Base-by-base conservation (phyloP, 1,140 invertebrate genomes). In the Zaprionus capensis region DNA sequence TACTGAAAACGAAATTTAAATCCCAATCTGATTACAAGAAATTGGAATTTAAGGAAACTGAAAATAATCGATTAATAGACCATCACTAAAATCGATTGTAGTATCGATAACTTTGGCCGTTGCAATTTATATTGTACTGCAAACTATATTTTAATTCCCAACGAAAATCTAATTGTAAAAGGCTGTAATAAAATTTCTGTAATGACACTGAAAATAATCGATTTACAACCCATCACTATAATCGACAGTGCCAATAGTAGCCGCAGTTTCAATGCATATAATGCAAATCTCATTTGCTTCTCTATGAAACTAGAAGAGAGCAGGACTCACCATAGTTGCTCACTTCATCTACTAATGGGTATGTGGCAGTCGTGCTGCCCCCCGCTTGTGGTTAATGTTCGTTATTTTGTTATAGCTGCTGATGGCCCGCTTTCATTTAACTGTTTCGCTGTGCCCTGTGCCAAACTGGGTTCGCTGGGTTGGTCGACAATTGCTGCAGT, bases 401-500 rank as follows among this genome's bases (percentile, higher is more conserved):
- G 67, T 75, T 75, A 71, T 71, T 64, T 75, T 67, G 74, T 61
- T 58, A 67, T 72, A 46, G 59, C 55, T 71, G 56, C 58, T 75
- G 41, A 70, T 75, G 67, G 41, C 20, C 46, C 71, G 71, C 64
- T 73, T 74, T 57, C 57, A 70, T 74, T 70, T 69, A 69, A 62
- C 57, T 55, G 53, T 46, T 46, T 46, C 58, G 59, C 61, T 49
- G 62, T 49, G 69, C 67, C 31, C 26, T 51, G 46, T 24, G 46
- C 46, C 46, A 51, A 46, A 24, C 46, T 12, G 31, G 31, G 46
- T 24, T 46, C n/a, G 41, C 41, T 46, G 46, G 12, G 46, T 14
- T 4, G 46, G 46, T 24, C 46, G 46, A 24, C 20, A 51, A 51
- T 51, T 77, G 83, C 83, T 65, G 83, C 82, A 80, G 83, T 82